Conservation (phyloP, 1,140 invertebrate species). For the Apis dorsata region DNA sequence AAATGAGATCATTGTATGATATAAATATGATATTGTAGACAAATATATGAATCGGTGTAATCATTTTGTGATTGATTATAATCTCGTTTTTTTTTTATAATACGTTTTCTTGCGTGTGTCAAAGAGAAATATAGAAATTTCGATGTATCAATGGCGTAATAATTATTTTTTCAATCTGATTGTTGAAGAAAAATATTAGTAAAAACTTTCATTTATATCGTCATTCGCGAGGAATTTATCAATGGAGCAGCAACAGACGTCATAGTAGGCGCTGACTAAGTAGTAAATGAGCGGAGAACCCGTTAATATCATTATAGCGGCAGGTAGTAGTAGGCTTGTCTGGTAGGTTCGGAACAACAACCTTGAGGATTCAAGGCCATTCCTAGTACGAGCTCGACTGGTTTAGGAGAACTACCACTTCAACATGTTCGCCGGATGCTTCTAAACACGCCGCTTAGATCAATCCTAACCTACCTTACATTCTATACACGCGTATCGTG, state of each 20-base stretch:
- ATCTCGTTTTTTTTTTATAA: too few species aligned
- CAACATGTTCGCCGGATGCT: conserved; percentile 70
- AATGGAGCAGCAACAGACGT: neutral
- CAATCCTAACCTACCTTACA: conserved; percentile 63
- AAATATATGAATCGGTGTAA: too few species aligned
- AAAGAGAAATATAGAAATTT: too few species aligned
- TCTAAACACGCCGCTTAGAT: conserved; percentile 71
- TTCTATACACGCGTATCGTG: conserved; percentile 18
- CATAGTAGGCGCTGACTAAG: neutral
- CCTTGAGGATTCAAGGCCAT: conserved; percentile 58
- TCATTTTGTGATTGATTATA: too few species aligned
- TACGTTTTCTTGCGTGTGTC: too few species aligned
- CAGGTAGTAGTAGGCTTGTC: conserved; percentile 51
- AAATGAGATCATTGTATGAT: too few species aligned
- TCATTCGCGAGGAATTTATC: neutral
- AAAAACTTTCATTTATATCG: too few species aligned
- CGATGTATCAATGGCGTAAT: too few species aligned
- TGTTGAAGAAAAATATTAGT: too few species aligned
- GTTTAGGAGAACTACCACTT: conserved; percentile 61
- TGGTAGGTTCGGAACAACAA: conserved; percentile 54
- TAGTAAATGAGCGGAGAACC: conserved; percentile 12
- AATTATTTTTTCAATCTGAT: too few species aligned
- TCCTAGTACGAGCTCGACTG: conserved; percentile 47
- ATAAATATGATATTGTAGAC: too few species aligned
- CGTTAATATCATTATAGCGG: neutral